These are phyloP conservation scores for Sparidentex hasta DNA, from an alignment of 2,797 vertebrate species.

Conservation along the genomic window DNA sequence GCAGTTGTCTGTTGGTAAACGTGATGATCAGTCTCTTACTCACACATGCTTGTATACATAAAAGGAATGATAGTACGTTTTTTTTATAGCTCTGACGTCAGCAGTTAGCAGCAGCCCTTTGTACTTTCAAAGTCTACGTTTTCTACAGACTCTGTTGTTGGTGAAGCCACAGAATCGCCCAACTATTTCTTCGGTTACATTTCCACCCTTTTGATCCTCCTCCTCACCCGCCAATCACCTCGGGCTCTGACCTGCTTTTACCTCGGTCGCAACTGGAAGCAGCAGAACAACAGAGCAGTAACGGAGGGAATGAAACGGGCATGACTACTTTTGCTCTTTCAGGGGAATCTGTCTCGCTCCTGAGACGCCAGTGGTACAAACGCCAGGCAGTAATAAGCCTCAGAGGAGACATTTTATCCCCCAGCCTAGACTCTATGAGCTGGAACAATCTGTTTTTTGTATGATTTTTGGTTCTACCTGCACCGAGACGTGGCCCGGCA, in stretches of 20 bases:
- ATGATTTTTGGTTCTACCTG: constrained; percentile 35
- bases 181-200: constrained; percentile 16
- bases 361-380: constrained; percentile 30
- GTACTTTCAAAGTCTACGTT: background rate
- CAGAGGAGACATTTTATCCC: constrained; percentile 61
- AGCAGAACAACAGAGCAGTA: constrained; percentile 25
- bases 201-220: constrained; percentile 7
- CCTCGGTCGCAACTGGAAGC: constrained; percentile 32
- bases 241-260: constrained; percentile 55
- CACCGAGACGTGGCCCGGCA: constrained; percentile 9
- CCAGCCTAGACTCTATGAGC: constrained; percentile 26
- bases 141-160: background rate
- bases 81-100: background rate
- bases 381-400: constrained; percentile 39
- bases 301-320: constrained; percentile 20
- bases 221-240: constrained; percentile 39
- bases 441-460: constrained; percentile 59
- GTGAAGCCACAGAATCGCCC: background rate
- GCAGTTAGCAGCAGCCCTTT: background rate
- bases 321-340: constrained; percentile 41
- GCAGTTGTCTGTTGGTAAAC: constrained; percentile 44
- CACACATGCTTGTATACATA: constrained; percentile 12
- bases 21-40: constrained; percentile 36
- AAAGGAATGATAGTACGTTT: constrained; percentile 13
- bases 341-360: constrained; percentile 38